phyloP scores from a whole-genome alignment of 2,113 vertebrate species.

The Silurus meridionalis region DNA sequence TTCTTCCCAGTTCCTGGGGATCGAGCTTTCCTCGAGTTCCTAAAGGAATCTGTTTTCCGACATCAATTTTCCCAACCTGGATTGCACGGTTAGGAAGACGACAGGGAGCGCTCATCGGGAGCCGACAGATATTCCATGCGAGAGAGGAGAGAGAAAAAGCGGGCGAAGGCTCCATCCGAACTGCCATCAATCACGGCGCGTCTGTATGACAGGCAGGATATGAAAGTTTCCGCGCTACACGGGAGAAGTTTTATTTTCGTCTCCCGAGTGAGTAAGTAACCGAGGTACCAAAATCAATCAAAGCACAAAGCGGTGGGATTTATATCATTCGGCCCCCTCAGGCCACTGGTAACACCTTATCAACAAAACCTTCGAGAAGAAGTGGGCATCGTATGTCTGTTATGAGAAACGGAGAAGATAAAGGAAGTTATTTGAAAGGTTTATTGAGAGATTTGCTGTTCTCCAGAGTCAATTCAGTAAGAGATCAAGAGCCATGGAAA shows the following conservation, averaged over 20 bases:
- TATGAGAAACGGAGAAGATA: neutral
- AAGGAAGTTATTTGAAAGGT: conserved; percentile 18
- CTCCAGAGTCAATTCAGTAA: neutral
- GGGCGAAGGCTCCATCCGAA: neutral
- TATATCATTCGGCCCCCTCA: neutral
- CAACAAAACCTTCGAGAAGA: conserved; percentile 11
- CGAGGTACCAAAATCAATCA: neutral
- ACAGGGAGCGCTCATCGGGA: conserved; percentile 18
- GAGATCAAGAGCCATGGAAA: conserved; percentile 36
- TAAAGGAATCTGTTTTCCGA: conserved; percentile 7
- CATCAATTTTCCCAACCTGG: conserved; percentile 20
- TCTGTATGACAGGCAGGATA: conserved; percentile 21
- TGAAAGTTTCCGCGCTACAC: conserved; percentile 22
- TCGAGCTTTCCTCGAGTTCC: neutral
- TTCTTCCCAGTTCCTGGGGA: neutral
- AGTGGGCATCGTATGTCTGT: neutral
- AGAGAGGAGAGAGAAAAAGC: neutral
- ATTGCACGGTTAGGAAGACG: conserved; percentile 19
- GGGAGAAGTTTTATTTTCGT: conserved; percentile 20
- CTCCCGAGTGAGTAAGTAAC: neutral
- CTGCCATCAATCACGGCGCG: conserved; percentile 23
- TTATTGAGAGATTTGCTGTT: conserved; percentile 3
- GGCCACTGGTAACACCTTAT: neutral
- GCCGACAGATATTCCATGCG: neutral
- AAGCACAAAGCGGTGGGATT: neutral